A percentile compares a stretch with the other conserved stretches of the same genome.
Conservation (phyloP, 2,113 vertebrate genomes). For the Phaethon lepturus region DNA sequence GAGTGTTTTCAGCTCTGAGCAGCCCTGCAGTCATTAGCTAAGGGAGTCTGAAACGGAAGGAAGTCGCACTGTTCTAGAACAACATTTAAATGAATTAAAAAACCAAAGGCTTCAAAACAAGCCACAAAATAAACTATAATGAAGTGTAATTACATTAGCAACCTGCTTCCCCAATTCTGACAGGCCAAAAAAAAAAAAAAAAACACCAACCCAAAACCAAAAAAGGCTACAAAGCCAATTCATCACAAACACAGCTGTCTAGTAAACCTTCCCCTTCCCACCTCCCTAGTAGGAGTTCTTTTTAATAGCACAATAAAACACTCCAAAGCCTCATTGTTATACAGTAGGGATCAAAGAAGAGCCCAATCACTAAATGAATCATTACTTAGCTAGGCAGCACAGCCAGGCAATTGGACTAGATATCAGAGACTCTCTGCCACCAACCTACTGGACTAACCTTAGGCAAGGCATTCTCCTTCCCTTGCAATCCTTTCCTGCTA, state of each 20-base stretch:
- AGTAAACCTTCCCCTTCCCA: slow-evolving; percentile 57
- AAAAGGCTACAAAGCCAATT: slow-evolving; percentile 38
- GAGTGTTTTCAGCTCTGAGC: background rate
- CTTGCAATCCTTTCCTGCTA: background rate
- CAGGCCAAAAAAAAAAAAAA: background rate
- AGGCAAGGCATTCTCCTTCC: background rate
- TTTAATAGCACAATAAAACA: slow-evolving; percentile 68
- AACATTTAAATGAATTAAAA: background rate
- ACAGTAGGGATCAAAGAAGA: slow-evolving; percentile 43
- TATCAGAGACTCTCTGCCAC: background rate
- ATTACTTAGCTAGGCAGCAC: slow-evolving; percentile 40
- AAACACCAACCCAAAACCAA: background rate
- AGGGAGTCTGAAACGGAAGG: background rate
- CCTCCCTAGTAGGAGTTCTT: slow-evolving; percentile 28
- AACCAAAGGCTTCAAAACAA: background rate
- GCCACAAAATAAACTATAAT: background rate
- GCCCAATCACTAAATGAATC: slow-evolving; percentile 56
- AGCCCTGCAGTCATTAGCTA: background rate
- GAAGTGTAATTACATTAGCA: slow-evolving; percentile 38
- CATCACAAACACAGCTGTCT: slow-evolving; percentile 51
- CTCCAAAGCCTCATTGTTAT: slow-evolving; percentile 51
- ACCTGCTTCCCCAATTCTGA: slow-evolving; percentile 7
- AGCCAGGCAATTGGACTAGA: background rate
- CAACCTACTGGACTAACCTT: background rate
- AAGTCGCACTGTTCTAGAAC: background rate